These are phyloP conservation scores for Zygaena filipendulae DNA, from an alignment of 2,888 invertebrate genomes.

Conservation along the genomic window DNA sequence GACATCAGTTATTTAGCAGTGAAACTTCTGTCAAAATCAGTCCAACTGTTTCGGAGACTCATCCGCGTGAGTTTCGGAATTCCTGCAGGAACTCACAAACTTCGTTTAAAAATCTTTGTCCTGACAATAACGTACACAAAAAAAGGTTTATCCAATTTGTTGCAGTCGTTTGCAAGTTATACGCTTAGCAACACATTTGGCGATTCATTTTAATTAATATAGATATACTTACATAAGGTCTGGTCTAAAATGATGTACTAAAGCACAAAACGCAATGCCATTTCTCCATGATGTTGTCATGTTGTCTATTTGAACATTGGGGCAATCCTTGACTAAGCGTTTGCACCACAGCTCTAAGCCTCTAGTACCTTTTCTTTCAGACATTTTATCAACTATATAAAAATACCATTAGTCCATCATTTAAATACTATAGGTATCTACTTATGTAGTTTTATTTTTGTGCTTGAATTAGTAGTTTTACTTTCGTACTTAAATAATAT, in stretches of 20 bases:
- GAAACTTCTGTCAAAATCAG: too few species aligned
- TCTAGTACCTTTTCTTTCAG: slow-evolving; percentile 87
- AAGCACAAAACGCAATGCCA: slow-evolving; percentile 95
- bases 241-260: slow-evolving; percentile 95
- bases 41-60: too few species aligned
- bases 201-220: too few species aligned
- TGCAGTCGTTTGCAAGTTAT: too few species aligned
- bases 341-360: slow-evolving; percentile 94
- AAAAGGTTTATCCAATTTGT: too few species aligned
- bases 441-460: not conserved
- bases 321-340: slow-evolving; percentile 88
- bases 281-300: slow-evolving; percentile 97
- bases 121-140: too few species aligned
- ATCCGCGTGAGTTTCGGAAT: too few species aligned
- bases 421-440: slow-evolving; percentile 4
- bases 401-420: not conserved
- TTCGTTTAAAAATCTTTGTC: too few species aligned
- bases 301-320: slow-evolving; percentile 89
- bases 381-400: slow-evolving; percentile 59
- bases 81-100: too few species aligned
- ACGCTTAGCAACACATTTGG: too few species aligned
- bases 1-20: too few species aligned
- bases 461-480: slow-evolving; percentile 1
- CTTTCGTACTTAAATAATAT: too few species aligned
- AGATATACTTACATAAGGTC: slow-evolving; percentile 96